phyloP scores from a whole-genome alignment of 2,113 vertebrate genomes.

The Meles meles region DNA sequence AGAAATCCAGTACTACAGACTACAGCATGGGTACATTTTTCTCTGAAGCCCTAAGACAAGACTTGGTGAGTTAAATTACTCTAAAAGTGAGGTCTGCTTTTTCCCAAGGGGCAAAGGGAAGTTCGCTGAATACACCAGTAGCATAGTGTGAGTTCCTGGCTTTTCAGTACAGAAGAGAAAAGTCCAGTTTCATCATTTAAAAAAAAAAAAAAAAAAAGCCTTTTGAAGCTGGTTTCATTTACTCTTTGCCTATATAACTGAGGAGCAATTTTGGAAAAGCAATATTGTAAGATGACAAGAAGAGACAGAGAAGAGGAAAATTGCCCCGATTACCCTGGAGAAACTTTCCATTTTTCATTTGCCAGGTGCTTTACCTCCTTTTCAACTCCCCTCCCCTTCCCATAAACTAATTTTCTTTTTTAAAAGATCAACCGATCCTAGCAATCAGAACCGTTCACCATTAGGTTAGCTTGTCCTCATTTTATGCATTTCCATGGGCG shows the following conservation, averaged over 20 bases:
- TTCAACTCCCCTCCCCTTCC: not conserved
- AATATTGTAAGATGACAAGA: constrained; percentile 18
- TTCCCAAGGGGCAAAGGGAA: not conserved
- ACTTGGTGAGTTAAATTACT: not conserved
- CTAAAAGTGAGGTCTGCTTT: not conserved
- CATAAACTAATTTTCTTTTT: not conserved
- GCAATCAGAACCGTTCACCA: not conserved
- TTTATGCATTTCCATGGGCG: not conserved
- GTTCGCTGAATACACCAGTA: not conserved
- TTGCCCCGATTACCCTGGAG: not conserved
- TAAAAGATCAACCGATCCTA: not conserved
- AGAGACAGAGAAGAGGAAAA: not conserved
- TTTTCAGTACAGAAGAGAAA: constrained; percentile 18
- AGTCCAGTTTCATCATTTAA: not conserved
- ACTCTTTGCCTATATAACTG: constrained; percentile 5
- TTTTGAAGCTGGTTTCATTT: constrained; percentile 39
- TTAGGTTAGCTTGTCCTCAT: not conserved
- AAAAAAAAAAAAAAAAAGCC: not conserved
- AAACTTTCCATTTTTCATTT: constrained; percentile 5
- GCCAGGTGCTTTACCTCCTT: not conserved
- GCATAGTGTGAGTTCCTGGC: not conserved
- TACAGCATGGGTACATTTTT: not conserved
- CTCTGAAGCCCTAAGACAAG: constrained; percentile 1
- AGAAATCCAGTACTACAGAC: not conserved
- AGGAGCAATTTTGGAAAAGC: constrained; percentile 31